Base-by-base conservation (phyloP, 2,113 vertebrate species). In the Pogona vitticeps region DNA sequence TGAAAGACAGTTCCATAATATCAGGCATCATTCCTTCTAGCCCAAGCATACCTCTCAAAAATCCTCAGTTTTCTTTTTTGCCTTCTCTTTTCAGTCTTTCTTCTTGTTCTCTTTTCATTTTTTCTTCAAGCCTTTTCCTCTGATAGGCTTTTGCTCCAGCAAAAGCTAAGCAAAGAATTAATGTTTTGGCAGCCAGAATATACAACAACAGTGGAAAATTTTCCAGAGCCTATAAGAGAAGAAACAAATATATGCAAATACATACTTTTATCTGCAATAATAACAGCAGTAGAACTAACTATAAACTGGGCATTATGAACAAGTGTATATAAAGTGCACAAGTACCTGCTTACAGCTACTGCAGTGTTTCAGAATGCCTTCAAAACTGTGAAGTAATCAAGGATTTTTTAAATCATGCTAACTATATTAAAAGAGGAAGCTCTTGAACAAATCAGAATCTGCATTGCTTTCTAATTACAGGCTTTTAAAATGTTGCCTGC, bases 81-180 rank as follows among this genome's bases (percentile, higher is more conserved):
- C 96, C 96, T 42, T 86, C 91, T 82, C 72, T 7, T 89, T 85
- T 95, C 86, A 88, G 93, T 13, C 83, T 97, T 63, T 89, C 93
- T 3, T 95, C 96, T 82, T 91, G 88, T 87, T 97, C 86, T 63
- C 82, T 96, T 93, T 95, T 97, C 78, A 97, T 76, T 3, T 94
- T 97, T 18, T 93, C 94, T 59, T 99, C 98, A 6, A 94, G 77
- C 86, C 95, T 97, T 90, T 93, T 98, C 78, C 94, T 95, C 90
- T 99, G 98, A 95, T 98, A 99, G 7, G 98, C 95, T 96, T 99
- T 99, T 13, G 93, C 97, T 31, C 95, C 98, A 12, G 98, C 98
- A 70, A 99, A 99, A 0, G 93, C 97, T 94, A 99, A 93, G 94
- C 98, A 99, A 88, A 99, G 96, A 80, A 99, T 93, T 84, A 99